Evolutionary conservation across 2,797 vertebrate species (phyloP), one percentile per base, ranked within the genome.

Genomic region (Sternarchorhynchus goeldii): DNA sequence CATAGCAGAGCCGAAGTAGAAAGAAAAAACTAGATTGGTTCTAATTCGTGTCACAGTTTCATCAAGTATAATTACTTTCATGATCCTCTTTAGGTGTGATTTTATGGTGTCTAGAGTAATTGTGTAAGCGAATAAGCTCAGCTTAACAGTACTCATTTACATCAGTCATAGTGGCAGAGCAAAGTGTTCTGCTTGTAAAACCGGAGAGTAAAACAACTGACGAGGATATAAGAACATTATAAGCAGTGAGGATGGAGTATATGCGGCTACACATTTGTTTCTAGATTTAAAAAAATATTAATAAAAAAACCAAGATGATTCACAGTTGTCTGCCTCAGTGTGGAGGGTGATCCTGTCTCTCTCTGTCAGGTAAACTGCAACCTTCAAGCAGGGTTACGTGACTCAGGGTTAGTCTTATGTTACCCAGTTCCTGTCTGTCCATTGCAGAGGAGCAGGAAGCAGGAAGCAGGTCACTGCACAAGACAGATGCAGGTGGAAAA

Each of bases 81-180:
- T 18, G 6, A 57, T 76, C 32, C 31, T 68, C 53, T 71, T 78
- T 64, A 68, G 56, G 63, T 45, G 53, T 57, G 63, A 56, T 81
- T 80, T 80, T 83, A 66, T 78, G 39, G 71, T 77, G 69, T 77
- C 29, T 58, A 70, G 75, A 82, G 79, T 78, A 79, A 72, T 78
- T 76, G 67, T 74, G 68, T 45, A 81, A 80, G 72, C 80, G 57
- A 41, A 83, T 80, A 71, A 80, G 31, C 8, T 32, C 75, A 29
- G 36, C 67, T 62, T 56, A 82, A 73, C 36, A 50, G 73, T 39
- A 32, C 62, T 36, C 53, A 67, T 81, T 73, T 78, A 71, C 60
- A 82, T 70, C 59, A 76, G 71, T 45, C 58, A 21, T 81, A 79
- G 77, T 77, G 69, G 76, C 29, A 67, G 56, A 65, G 62, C 77